Evolutionary conservation across 1,140 invertebrate species (phyloP).

Genomic region (Amyelois transitella): DNA sequence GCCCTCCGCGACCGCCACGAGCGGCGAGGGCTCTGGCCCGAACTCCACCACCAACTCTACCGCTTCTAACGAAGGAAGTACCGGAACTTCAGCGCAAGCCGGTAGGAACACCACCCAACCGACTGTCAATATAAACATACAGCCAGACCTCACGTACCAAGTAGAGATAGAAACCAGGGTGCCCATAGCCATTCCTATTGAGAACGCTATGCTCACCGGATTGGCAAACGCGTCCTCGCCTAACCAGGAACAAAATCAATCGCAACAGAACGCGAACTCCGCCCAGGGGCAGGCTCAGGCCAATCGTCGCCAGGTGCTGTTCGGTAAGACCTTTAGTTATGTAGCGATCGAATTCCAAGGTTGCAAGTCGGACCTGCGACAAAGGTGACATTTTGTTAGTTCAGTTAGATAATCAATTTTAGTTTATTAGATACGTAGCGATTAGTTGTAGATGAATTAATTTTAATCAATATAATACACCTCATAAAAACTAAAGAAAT

Average conservation of each 20-base stretch:
- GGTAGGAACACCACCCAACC: slow-evolving; percentile 24
- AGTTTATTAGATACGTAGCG: no score
- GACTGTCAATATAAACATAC: slow-evolving; percentile 38
- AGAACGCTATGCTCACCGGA: slow-evolving; percentile 25
- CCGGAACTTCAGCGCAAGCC: slow-evolving; percentile 4
- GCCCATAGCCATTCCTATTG: slow-evolving; percentile 33
- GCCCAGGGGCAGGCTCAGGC: not conserved
- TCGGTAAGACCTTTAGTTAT: slow-evolving; percentile 21
- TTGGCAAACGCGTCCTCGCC: slow-evolving; percentile 2
- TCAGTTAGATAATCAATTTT: not conserved
- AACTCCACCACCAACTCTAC: not conserved
- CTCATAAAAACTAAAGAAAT: no score
- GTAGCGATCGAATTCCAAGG: not conserved
- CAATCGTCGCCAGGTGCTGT: slow-evolving; percentile 19
- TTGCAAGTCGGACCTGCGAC: slow-evolving; percentile 4
- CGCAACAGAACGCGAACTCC: slow-evolving; percentile 1
- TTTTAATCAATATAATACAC: no score
- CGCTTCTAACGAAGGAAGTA: slow-evolving; percentile 1
- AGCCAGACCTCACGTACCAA: slow-evolving; percentile 45
- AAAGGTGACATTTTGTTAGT: not conserved
- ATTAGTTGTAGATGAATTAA: no score
- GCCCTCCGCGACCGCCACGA: not conserved
- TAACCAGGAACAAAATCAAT: not conserved
- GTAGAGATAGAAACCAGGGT: slow-evolving; percentile 46
- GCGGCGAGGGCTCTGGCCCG: not conserved